A percentile compares a stretch with the other conserved stretches of the same genome.
Conservation (phyloP, 92 coral and sea anemone species). For the Blastomussa wellsi region DNA sequence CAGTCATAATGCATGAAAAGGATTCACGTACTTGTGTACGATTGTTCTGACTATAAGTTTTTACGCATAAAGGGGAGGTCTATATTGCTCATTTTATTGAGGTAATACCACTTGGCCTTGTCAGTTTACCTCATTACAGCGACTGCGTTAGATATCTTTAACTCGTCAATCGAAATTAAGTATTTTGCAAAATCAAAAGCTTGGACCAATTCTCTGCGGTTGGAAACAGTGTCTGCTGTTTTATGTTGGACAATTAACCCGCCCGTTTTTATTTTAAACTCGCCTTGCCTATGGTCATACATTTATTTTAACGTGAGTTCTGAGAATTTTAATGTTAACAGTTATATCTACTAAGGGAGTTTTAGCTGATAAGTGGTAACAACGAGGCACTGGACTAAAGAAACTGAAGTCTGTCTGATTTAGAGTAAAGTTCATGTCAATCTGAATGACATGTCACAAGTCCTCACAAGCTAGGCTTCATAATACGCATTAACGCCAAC, state of each 20-base stretch:
- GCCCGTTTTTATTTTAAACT: neutral
- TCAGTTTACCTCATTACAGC: neutral
- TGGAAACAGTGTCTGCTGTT: neutral
- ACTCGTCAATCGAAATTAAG: neutral
- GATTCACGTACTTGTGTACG: neutral
- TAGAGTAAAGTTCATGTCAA: neutral
- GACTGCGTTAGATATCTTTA: neutral
- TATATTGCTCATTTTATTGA: neutral
- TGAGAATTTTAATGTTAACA: neutral
- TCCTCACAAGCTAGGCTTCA: neutral
- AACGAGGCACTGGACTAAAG: neutral
- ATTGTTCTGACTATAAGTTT: neutral
- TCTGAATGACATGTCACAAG: neutral
- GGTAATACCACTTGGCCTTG: neutral
- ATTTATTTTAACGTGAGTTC: neutral
- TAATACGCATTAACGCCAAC: neutral
- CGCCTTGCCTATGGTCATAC: neutral
- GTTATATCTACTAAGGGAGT: neutral
- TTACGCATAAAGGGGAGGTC: neutral
- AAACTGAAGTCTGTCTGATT: neutral
- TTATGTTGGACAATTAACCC: neutral
- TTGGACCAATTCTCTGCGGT: neutral
- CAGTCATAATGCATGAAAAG: neutral
- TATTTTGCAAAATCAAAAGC: neutral
- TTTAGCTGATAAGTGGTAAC: neutral